Evolutionary conservation across 2,797 vertebrate species (phyloP), one percentile per base, ranked within the genome.

Genomic region (Falco berigora): DNA sequence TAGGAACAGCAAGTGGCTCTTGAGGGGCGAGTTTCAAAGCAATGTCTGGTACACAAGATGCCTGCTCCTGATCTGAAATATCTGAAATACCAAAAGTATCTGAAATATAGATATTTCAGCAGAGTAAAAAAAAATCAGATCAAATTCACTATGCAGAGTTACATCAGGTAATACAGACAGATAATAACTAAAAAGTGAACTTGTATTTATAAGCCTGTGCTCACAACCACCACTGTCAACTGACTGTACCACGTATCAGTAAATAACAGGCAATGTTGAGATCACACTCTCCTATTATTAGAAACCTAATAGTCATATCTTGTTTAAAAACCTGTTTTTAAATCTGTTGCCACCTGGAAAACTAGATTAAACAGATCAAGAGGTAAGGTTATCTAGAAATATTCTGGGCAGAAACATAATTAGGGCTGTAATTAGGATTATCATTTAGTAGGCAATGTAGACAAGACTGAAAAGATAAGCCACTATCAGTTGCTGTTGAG

Each of bases 261-360:
- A 94, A 96, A 95, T 91, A 97, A 96, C 91, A 97, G 92, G 87
- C 84, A 90, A 92, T 56, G 94, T 58, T 92, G 97, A 95, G 95
- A 95, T 97, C 95, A 97, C 95, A 94, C 64, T 96, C 76, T 69
- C 76, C 93, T 97, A 97, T 97, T 97, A 96, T 97, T 97, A 97
- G 97, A 97, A 97, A 95, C 28, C 4, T 90, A 98, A 97, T 97
- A 98, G 96, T 97, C 92, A 71, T 96, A 97, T 97, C 95, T 97
- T 97, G 94, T 96, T 96, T 95, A 97, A 97, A 98, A 97, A 97
- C 91, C 97, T 97, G 96, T 94, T 97, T 97, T 97, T 93, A 97
- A 97, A 98, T 98, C 96, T 97, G 95, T 97, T 97, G 92, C 98
- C 97, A 98, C 97, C 97, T 98, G 98, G 97, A 97, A 98, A 98